Evolutionary conservation across 2,113 vertebrate species (phyloP).

Genomic region (Dipodomys stephensi): DNA sequence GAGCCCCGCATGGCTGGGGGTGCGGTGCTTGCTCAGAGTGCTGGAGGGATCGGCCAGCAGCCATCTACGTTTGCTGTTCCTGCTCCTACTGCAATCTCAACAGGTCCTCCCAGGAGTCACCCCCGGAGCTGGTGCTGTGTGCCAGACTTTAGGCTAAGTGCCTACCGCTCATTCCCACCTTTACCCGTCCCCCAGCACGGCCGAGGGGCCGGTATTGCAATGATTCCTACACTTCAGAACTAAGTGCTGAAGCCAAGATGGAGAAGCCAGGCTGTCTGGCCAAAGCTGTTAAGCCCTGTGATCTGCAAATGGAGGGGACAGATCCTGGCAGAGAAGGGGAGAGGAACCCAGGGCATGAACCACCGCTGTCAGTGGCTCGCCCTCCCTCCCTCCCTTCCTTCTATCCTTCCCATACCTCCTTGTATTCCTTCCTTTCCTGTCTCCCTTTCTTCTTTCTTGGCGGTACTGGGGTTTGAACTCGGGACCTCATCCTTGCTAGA

Average conservation of each 20-base stretch:
- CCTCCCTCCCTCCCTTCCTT: no score
- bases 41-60: no score
- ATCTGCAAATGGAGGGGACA: background rate
- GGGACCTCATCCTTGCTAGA: no score
- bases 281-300: background rate
- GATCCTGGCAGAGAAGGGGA: background rate
- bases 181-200: no score
- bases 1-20: no score
- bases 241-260: background rate
- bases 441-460: background rate
- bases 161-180: no score
- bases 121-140: background rate
- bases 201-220: no score
- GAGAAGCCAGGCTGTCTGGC: slow-evolving; percentile 31
- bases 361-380: background rate
- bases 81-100: background rate
- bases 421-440: no score
- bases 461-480: background rate
- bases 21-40: no score
- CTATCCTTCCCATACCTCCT: no score
- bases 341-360: background rate
- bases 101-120: background rate
- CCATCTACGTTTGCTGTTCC: no score
- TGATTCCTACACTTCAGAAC: background rate
- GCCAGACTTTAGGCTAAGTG: no score